These are phyloP conservation scores for Anastrepha obliqua DNA, from an alignment of 1,140 invertebrate genomes.

Conservation along the genomic window DNA sequence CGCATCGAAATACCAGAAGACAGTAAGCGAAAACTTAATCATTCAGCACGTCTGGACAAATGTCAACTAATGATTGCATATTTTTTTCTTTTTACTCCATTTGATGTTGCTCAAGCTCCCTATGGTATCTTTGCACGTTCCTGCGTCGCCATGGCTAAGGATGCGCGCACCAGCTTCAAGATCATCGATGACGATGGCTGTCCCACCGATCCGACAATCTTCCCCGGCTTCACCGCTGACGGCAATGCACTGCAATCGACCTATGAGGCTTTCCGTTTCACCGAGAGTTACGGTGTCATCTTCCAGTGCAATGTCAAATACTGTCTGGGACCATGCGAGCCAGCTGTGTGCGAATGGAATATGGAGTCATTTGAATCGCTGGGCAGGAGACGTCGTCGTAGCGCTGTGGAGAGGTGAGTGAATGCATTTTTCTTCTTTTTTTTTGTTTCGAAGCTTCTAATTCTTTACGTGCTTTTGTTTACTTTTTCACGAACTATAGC, in stretches of 20 bases:
- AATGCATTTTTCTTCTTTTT: neutral
- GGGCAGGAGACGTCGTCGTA: conserved; percentile 91
- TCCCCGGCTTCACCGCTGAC: conserved; percentile 91
- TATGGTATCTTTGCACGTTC: conserved; percentile 96
- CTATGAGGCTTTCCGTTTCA: conserved; percentile 96
- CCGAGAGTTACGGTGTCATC: conserved; percentile 96
- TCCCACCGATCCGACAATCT: conserved; percentile 93
- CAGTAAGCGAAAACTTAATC: conserved; percentile 80
- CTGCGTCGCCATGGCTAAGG: conserved; percentile 97
- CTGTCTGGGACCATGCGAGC: conserved; percentile 94
- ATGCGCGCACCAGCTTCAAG: conserved; percentile 95
- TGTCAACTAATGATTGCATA: conserved; percentile 7
- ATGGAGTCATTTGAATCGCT: conserved; percentile 91
- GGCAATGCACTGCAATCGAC: conserved; percentile 91
- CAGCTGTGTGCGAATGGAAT: conserved; percentile 91
- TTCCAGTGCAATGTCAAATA: conserved; percentile 98
- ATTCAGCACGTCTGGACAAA: neutral
- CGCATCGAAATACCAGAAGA: conserved; percentile 96
- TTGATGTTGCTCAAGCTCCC: conserved; percentile 81
- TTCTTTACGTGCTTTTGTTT: neutral
- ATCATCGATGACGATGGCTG: conserved; percentile 97
- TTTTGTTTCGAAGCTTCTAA: neutral
- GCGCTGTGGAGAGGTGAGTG: conserved; percentile 78
- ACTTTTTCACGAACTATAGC: conserved; percentile 64
- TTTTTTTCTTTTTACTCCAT: conserved; percentile 20